These are phyloP conservation scores for Sebastes steindachneri DNA, from an alignment of 2,797 vertebrate species.

Conservation along the genomic window DNA sequence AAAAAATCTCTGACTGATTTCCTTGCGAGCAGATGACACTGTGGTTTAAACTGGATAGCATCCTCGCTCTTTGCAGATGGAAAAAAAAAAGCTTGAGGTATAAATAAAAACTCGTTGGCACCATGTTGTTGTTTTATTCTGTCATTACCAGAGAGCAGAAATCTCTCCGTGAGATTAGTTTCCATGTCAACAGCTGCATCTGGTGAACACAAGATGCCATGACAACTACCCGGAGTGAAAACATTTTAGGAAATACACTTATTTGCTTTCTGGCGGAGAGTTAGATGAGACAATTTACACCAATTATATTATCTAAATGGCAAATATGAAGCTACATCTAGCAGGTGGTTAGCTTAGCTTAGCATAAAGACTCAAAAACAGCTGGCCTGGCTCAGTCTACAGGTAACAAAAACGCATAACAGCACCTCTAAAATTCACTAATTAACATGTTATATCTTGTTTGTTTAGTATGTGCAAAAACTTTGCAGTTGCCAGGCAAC, in stretches of 20 bases:
- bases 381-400: not conserved
- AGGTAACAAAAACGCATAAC: not conserved
- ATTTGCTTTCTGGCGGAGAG: not conserved
- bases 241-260: not conserved
- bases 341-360: not conserved
- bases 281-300: not conserved
- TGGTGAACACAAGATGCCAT: conserved; percentile 3
- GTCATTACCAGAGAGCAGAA: not conserved
- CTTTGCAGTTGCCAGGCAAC: not conserved
- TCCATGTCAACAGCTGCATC: conserved; percentile 18
- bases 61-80: conserved; percentile 15
- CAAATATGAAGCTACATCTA: not conserved
- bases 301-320: rapidly evolving
- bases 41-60: not conserved
- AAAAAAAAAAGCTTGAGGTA: not conserved
- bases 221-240: not conserved
- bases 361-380: not conserved
- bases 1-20: conserved; percentile 50
- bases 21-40: conserved; percentile 44
- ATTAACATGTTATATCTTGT: not conserved
- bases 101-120: conserved; percentile 28
- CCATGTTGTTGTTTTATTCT: not conserved
- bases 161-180: not conserved
- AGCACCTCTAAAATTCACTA: not conserved
- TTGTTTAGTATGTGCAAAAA: not conserved